Evolutionary conservation across 1,140 invertebrate species (phyloP).

Genomic region (Vanessa tameamea): DNA sequence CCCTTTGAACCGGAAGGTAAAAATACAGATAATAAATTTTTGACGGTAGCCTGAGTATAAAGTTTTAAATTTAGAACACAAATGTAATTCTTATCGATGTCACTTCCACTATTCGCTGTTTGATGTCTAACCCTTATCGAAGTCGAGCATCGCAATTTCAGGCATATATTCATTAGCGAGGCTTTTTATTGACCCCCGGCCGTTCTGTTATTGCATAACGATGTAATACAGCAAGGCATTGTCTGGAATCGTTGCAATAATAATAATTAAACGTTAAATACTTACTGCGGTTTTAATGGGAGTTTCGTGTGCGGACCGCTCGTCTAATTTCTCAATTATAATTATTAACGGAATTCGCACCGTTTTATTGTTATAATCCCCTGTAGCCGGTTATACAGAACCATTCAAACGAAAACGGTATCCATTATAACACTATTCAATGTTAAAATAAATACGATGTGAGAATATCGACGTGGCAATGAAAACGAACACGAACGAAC

Average conservation of each 20-base stretch:
- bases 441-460: too few relatives aligned
- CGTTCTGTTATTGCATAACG: constrained; percentile 50
- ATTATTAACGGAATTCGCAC: constrained; percentile 50
- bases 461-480: too few relatives aligned
- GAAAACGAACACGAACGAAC: too few relatives aligned
- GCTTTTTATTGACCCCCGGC: constrained; percentile 45
- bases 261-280: constrained; percentile 54
- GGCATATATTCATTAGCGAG: constrained; percentile 60
- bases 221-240: constrained; percentile 47
- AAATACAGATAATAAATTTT: too few relatives aligned
- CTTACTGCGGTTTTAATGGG: constrained; percentile 59
- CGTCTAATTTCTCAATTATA: constrained; percentile 63
- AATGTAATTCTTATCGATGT: neutral
- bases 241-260: constrained; percentile 55
- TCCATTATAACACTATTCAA: too few relatives aligned
- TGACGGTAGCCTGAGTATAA: too few relatives aligned
- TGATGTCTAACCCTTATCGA: constrained; percentile 41
- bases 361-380: constrained; percentile 47
- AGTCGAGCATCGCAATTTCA: constrained; percentile 44
- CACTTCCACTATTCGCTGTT: neutral
- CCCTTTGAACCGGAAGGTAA: too few relatives aligned
- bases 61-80: too few relatives aligned
- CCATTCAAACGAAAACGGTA: too few relatives aligned
- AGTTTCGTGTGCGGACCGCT: constrained; percentile 41
- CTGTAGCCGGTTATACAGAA: too few relatives aligned